Percentiles rank a stretch among this genome's conserved stretches.
Evolutionary conservation across 2,888 invertebrate species (phyloP).

Genomic region (Amiota mariae): DNA sequence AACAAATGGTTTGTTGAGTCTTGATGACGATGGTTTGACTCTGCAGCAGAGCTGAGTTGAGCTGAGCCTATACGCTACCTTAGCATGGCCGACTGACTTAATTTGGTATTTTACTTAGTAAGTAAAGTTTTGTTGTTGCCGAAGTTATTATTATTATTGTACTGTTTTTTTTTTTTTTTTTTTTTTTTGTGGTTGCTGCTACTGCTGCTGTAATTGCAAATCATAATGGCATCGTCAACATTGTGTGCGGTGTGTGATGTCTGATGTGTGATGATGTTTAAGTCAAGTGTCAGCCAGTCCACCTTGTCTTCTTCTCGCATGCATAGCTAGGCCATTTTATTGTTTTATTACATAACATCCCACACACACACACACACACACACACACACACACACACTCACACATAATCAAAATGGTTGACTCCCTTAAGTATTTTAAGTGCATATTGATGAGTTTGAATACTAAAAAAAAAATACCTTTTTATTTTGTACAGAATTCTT

Average conservation of each 20-base stretch:
- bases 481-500: no score
- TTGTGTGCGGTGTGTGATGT: not conserved
- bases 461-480: no score
- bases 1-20: no score
- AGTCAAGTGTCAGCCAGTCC: slow-evolving; percentile 21
- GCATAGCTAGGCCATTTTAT: slow-evolving; percentile 45
- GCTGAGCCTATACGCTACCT: not conserved
- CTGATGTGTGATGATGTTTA: slow-evolving; percentile 9
- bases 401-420: not conserved
- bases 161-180: slow-evolving; percentile 19
- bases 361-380: no score
- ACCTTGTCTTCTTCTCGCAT: not conserved
- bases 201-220: slow-evolving; percentile 16
- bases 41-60: not conserved
- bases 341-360: slow-evolving; percentile 56
- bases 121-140: slow-evolving; percentile 50
- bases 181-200: slow-evolving; percentile 33
- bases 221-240: slow-evolving; percentile 13
- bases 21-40: no score
- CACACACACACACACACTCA: not conserved
- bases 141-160: slow-evolving; percentile 40
- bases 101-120: slow-evolving; percentile 11
- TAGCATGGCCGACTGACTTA: slow-evolving; percentile 13
- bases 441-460: no score
- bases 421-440: no score